phyloP scores from a whole-genome alignment of 2,797 vertebrate genomes.

The Ctenopoma multispine region DNA sequence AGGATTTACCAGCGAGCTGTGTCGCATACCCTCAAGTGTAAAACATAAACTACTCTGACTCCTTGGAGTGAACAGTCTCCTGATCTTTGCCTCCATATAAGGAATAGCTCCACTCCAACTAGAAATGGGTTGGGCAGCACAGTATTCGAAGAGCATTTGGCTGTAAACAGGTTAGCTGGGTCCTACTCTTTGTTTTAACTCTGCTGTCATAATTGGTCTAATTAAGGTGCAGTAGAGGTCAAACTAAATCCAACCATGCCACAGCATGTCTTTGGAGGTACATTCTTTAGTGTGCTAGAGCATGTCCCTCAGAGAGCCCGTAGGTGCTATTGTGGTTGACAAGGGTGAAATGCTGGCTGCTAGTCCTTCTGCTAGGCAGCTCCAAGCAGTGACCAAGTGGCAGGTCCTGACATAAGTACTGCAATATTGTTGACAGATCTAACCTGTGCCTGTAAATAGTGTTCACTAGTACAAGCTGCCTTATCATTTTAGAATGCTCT shows the following conservation, averaged over 20 bases:
- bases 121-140: slow-evolving; percentile 40
- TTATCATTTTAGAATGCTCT: slow-evolving; percentile 69
- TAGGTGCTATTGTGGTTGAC: slow-evolving; percentile 25
- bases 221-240: slow-evolving; percentile 36
- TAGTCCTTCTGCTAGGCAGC: slow-evolving; percentile 42
- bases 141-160: slow-evolving; percentile 43
- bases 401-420: slow-evolving; percentile 62
- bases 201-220: slow-evolving; percentile 45
- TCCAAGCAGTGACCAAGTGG: slow-evolving; percentile 28
- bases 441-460: slow-evolving; percentile 68
- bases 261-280: slow-evolving; percentile 1
- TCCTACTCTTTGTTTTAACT: slow-evolving; percentile 33
- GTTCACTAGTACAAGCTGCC: slow-evolving; percentile 39
- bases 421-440: slow-evolving; percentile 62
- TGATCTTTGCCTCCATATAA: slow-evolving; percentile 69
- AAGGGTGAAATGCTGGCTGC: slow-evolving; percentile 38
- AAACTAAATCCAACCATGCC: slow-evolving; percentile 3
- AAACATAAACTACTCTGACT: slow-evolving; percentile 62
- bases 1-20: slow-evolving; percentile 45
- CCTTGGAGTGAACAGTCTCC: slow-evolving; percentile 43
- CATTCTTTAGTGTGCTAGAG: neutral
- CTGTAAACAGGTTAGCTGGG: slow-evolving; percentile 48
- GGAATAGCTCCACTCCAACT: slow-evolving; percentile 45
- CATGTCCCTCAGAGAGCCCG: slow-evolving; percentile 12
- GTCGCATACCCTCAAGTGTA: slow-evolving; percentile 57